Evolutionary conservation across 2,888 invertebrate genomes (phyloP), one percentile per base, ranked within the genome.

Genomic region (Pomacea canaliculata): DNA sequence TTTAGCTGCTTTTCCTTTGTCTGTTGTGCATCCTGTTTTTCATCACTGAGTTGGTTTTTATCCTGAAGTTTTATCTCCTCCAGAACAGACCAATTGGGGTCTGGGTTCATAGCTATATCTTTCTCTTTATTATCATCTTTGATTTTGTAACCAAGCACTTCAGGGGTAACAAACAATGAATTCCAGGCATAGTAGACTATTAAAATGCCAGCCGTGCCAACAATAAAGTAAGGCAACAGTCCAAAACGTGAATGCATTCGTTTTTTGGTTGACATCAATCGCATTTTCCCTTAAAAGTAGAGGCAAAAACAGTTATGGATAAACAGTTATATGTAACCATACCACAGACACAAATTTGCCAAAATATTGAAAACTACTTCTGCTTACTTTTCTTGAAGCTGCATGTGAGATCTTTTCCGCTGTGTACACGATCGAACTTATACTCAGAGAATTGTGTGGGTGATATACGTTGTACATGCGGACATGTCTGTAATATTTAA

Each of bases 171-270:
- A 62, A 62, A 71, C 49, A 69, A 48, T 27, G 27, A 74, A 67
- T 51, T 74, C 74, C 74, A 74, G 10, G 27, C 74, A 60, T 69
- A 74, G 63, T 69, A 69, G 23, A 74, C 5, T 3, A 46, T 62
- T 62, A 74, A n/a, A 59, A 74, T 7, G 18, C 67, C 68, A 12
- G 63, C 16, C 9, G 69, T 59, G 4, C 69, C 74, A 60, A 60
- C n/a, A 23, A 63, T 7, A 27, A 74, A 7, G 27, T 51, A 67
- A 5, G 51, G 27, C 27, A 69, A 9, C 23, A 74, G 12, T 46
- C 74, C 74, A 27, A 68, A 49, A 13, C 74, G 68, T 27, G 62
- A 23, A 16, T 48, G 69, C 69, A 74, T 74, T 67, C 62, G 69
- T 7, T 49, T 27, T 48, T 59, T 74, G 62, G 49, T n/a, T n/a